Percentiles rank a stretch among this genome's conserved stretches.
Evolutionary conservation across 1,140 invertebrate species (phyloP).

Genomic region (Microplitis mediator): DNA sequence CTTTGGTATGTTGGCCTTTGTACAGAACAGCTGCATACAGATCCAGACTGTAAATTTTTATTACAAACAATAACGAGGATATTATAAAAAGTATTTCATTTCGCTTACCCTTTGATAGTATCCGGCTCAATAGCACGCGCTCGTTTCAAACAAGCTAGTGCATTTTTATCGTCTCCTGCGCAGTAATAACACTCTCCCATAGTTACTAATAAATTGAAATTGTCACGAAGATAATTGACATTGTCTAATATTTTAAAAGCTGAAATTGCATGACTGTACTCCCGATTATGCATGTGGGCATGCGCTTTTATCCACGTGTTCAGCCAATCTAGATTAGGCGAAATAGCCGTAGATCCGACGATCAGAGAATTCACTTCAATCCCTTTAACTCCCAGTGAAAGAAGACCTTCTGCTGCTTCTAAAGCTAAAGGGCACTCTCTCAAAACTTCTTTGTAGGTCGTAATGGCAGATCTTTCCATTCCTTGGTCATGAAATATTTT

Average conservation of each 20-base stretch:
- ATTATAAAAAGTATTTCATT: slow-evolving; percentile 18
- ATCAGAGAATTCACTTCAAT: slow-evolving; percentile 73
- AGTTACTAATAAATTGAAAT: slow-evolving; percentile 68
- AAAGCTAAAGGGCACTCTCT: slow-evolving; percentile 77
- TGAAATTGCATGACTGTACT: slow-evolving; percentile 69
- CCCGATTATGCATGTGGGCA: slow-evolving; percentile 67
- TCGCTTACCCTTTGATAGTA: slow-evolving; percentile 58
- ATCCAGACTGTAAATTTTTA: slow-evolving; percentile 47
- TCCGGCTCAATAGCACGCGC: slow-evolving; percentile 67
- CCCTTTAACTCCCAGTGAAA: slow-evolving; percentile 73
- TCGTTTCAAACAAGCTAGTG: slow-evolving; percentile 59
- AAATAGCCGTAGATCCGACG: slow-evolving; percentile 62
- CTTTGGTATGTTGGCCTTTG: slow-evolving; percentile 56
- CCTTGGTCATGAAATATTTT: slow-evolving; percentile 75
- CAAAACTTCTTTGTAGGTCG: slow-evolving; percentile 78
- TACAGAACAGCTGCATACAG: slow-evolving; percentile 62
- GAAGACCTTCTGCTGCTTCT: slow-evolving; percentile 71
- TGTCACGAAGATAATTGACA: slow-evolving; percentile 67
- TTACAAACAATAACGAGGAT: not conserved
- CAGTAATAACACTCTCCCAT: slow-evolving; percentile 74
- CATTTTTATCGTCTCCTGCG: slow-evolving; percentile 64
- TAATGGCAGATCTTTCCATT: slow-evolving; percentile 74
- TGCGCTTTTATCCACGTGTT: slow-evolving; percentile 74
- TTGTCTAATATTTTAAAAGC: slow-evolving; percentile 71
- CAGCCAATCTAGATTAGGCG: slow-evolving; percentile 66